These are phyloP conservation scores for Calliphora vomitoria DNA, from an alignment of 2,888 invertebrate genomes.

Conservation along the genomic window DNA sequence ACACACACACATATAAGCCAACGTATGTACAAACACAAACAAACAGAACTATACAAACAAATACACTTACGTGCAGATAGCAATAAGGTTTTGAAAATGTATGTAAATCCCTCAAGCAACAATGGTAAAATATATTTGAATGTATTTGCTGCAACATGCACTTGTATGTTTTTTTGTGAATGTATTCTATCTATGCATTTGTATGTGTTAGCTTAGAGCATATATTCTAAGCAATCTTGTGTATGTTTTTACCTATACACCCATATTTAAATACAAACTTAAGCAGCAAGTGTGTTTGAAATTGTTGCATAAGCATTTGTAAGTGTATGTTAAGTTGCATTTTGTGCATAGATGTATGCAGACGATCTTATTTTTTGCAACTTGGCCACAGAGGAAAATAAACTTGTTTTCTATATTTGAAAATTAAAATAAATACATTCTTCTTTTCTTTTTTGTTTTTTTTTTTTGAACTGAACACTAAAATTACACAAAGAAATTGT, in stretches of 20 bases:
- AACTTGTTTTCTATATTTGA: constrained; percentile 48
- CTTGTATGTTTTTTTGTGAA: background rate
- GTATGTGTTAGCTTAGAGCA: constrained; percentile 2
- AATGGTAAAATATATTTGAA: background rate
- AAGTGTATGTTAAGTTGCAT: constrained; percentile 17
- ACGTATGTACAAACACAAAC: background rate
- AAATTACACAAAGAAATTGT: constrained; percentile 25
- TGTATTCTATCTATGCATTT: too few relatives aligned
- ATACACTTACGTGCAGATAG: background rate
- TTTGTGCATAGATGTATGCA: constrained; percentile 16
- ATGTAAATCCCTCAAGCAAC: constrained; percentile 47
- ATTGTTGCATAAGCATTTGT: constrained; percentile 12
- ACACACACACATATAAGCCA: background rate
- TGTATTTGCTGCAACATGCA: constrained; percentile 7
- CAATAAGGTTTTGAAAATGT: constrained; percentile 42
- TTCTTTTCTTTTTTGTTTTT: background rate
- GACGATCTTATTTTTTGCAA: background rate
- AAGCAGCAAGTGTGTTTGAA: constrained; percentile 20
- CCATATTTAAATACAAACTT: constrained; percentile 16
- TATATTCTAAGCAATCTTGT: background rate
- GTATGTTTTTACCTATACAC: constrained; percentile 9
- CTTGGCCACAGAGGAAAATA: constrained; percentile 41
- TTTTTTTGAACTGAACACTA: background rate
- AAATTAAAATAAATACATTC: constrained; percentile 11
- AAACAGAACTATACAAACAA: background rate